Evolutionary conservation across 2,888 invertebrate species (phyloP), one percentile per base, ranked within the genome.

Genomic region (Drosophila koepferae): DNA sequence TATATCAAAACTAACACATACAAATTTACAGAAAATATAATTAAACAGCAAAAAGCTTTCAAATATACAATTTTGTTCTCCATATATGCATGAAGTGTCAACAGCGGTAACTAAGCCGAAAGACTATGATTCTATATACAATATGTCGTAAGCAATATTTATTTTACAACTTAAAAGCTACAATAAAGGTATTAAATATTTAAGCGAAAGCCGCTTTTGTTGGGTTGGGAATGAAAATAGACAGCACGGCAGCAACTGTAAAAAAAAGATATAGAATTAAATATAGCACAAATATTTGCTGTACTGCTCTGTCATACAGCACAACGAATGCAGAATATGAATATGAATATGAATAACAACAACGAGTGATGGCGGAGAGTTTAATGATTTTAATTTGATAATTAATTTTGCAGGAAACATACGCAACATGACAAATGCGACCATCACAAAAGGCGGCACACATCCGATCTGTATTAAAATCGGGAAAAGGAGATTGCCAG

Each of bases 401-500:
- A 9, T 12, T 0, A 16, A 20, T n/a, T 8, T 23, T 9, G 6
- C 9, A 31, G 5, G 10, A 36, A 38, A 86, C 91, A 93, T 93
- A 96, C 96, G 93, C 77, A 95, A 84, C 79, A 96, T 94, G 28
- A 95, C 94, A 8, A 93, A 88, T 9, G 95, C 95, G 64, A 97
- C 95, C 90, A 95, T 95, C 60, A 96, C 91, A 90, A 97, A 97
- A 4, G 96, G 96, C 23, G 96, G 96, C 36, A 95, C 92, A 86
- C 97, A 97, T 43, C 96, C 96, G 34, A 94, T 93, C 78, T 94
- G 92, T 49, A 97, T 93, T 55, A 97, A 94, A 31, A 95, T 93
- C 0, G 97, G 96, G 87, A 97, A 97, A 4, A 95, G 89, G 53
- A 96, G 92, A 77, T 96, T 96, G 6, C 96, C 97, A 3, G 95